phyloP scores from a whole-genome alignment of 1,140 invertebrate species.

The Macrotrachela quadricornifera region DNA sequence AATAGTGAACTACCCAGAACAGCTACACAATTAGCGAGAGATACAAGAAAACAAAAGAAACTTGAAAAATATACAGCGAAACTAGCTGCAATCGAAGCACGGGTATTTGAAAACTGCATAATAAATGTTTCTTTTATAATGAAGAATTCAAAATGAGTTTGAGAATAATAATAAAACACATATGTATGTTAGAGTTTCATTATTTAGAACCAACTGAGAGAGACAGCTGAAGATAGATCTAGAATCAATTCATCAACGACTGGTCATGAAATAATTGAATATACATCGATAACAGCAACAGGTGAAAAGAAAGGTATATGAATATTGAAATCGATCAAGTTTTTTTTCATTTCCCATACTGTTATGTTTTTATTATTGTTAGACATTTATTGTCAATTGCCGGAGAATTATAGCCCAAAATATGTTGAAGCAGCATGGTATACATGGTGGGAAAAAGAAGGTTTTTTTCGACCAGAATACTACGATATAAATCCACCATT shows the following conservation, averaged over 20 bases:
- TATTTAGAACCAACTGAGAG: too few relatives aligned
- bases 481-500: too few relatives aligned
- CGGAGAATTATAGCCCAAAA: constrained; percentile 76
- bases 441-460: constrained; percentile 71
- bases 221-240: too few relatives aligned
- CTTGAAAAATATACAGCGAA: constrained; percentile 69
- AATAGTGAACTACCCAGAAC: constrained; percentile 5
- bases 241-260: background rate
- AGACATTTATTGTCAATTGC: constrained; percentile 49
- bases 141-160: too few relatives aligned
- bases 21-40: constrained; percentile 20
- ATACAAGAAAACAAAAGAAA: constrained; percentile 21
- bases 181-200: too few relatives aligned
- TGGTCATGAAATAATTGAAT: background rate
- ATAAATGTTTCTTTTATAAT: background rate
- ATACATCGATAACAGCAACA: constrained; percentile 23
- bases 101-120: background rate
- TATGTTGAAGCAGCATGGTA: constrained; percentile 99
- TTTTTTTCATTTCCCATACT: background rate
- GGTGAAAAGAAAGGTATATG: constrained; percentile 55
- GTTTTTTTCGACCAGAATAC: constrained; percentile 96
- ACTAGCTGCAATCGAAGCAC: constrained; percentile 23
- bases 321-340: background rate
- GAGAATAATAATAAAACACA: too few relatives aligned
- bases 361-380: background rate